Conservation (phyloP, 2,888 invertebrate species). For the Cheilosia impressa region DNA sequence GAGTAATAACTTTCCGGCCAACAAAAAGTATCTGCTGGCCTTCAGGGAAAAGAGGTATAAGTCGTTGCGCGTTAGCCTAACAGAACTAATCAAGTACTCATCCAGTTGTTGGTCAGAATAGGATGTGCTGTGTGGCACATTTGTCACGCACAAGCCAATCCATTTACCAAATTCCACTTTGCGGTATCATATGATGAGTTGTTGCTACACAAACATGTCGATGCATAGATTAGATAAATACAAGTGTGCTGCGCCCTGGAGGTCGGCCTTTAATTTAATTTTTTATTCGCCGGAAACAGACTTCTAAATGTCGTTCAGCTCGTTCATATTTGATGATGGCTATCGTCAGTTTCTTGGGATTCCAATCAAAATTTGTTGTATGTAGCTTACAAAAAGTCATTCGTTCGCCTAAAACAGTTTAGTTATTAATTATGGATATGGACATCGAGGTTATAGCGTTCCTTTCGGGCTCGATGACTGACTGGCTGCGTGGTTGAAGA, state of each 20-base stretch:
- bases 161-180: slow-evolving; percentile 20
- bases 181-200: slow-evolving; percentile 21
- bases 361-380: slow-evolving; percentile 46
- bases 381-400: neutral
- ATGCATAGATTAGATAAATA: slow-evolving; percentile 35
- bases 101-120: neutral
- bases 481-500: neutral
- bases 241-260: neutral
- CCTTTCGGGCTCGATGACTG: neutral
- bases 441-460: slow-evolving; percentile 11
- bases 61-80: slow-evolving; percentile 62
- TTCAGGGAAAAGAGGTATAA: slow-evolving; percentile 96
- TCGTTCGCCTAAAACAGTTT: neutral
- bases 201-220: slow-evolving; percentile 24
- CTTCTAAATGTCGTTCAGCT: slow-evolving; percentile 20
- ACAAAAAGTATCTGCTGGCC: slow-evolving; percentile 93
- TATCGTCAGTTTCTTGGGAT: slow-evolving; percentile 53
- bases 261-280: neutral
- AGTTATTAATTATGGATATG: slow-evolving; percentile 42
- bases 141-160: slow-evolving; percentile 49
- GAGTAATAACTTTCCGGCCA: slow-evolving; percentile 92
- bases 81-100: too few species aligned
- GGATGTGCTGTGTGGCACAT: neutral
- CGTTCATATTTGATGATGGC: slow-evolving; percentile 52
- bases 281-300: neutral